phyloP scores from a whole-genome alignment of 2,797 vertebrate species.

The Acipenser transmontanus region DNA sequence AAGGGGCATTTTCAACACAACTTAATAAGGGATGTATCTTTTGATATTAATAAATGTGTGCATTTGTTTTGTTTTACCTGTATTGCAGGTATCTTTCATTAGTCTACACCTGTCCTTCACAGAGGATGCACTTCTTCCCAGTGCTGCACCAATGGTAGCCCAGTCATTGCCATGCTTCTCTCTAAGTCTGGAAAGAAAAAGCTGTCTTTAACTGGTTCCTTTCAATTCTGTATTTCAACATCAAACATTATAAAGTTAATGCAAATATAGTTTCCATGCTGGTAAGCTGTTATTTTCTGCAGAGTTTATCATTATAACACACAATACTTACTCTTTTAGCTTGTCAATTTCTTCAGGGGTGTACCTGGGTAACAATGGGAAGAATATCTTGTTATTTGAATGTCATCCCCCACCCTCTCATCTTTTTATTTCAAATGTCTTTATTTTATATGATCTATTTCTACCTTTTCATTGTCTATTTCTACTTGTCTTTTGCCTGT shows the following conservation, averaged over 20 bases:
- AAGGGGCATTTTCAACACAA: too few species aligned
- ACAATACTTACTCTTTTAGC: slow-evolving; percentile 83
- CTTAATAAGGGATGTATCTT: too few species aligned
- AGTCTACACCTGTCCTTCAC: slow-evolving; percentile 95
- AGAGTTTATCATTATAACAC: background rate
- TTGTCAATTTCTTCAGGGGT: slow-evolving; percentile 91
- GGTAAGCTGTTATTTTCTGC: background rate
- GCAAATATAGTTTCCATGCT: background rate
- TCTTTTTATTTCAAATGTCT: too few species aligned
- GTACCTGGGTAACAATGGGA: slow-evolving; percentile 62
- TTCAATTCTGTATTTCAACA: slow-evolving; percentile 14
- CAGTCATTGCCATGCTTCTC: slow-evolving; percentile 93
- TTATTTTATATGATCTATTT: too few species aligned
- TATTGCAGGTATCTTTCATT: slow-evolving; percentile 98
- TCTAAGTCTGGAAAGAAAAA: slow-evolving; percentile 61
- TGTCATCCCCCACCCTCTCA: too few species aligned
- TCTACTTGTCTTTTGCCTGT: too few species aligned
- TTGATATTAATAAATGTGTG: too few species aligned
- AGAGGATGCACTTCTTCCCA: slow-evolving; percentile 92
- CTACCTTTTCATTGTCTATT: too few species aligned
- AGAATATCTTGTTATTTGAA: background rate
- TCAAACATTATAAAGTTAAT: slow-evolving; percentile 19
- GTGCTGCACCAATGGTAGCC: slow-evolving; percentile 91
- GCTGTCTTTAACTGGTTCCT: background rate
- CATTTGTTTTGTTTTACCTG: slow-evolving; percentile 57